These are phyloP conservation scores for Myopa tessellatipennis DNA, from an alignment of 2,888 invertebrate species.

Conservation along the genomic window DNA sequence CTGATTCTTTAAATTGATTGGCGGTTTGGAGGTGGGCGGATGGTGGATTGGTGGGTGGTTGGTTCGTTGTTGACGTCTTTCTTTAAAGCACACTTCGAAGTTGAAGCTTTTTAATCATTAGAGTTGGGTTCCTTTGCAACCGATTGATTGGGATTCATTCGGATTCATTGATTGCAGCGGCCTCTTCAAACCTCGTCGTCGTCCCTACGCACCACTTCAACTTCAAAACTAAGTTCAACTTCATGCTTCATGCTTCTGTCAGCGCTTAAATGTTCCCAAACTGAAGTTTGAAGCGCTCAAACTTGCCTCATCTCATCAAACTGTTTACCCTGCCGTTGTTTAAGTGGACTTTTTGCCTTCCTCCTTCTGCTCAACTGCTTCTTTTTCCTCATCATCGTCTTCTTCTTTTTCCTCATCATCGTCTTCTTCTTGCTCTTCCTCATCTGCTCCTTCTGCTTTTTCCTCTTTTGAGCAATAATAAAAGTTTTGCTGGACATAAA, in stretches of 20 bases:
- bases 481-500: slow-evolving; percentile 36
- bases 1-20: background rate
- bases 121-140: too few relatives aligned
- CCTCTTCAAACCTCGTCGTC: slow-evolving; percentile 7
- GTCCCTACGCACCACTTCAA: background rate
- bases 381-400: background rate
- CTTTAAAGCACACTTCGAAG: too few relatives aligned
- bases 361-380: background rate
- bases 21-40: too few relatives aligned
- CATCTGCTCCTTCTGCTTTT: background rate
- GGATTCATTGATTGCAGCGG: slow-evolving; percentile 20
- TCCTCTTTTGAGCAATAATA: slow-evolving; percentile 13
- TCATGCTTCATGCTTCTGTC: background rate
- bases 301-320: slow-evolving; percentile 23
- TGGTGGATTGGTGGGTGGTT: too few relatives aligned
- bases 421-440: background rate
- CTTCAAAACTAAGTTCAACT: slow-evolving; percentile 10
- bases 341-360: background rate
- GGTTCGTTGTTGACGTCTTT: too few relatives aligned
- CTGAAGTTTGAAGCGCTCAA: background rate
- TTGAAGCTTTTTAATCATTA: background rate
- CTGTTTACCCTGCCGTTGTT: slow-evolving; percentile 3
- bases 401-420: background rate
- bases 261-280: slow-evolving; percentile 21
- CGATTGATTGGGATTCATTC: background rate